Evolutionary conservation across 2,888 invertebrate species (phyloP).

Genomic region (Sympetrum striolatum): DNA sequence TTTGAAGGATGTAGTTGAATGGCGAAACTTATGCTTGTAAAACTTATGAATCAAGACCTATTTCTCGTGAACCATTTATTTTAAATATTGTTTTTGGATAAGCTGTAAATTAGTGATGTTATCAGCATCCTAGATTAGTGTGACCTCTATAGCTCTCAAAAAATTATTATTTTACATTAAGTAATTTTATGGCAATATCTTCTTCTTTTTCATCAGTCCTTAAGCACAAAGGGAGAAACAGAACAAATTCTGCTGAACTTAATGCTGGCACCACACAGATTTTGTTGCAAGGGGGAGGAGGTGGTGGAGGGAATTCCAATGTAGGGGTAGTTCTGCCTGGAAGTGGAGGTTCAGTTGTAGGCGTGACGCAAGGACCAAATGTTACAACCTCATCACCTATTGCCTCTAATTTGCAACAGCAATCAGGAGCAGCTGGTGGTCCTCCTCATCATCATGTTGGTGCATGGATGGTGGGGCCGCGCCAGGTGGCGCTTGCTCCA

Average conservation of each 20-base stretch:
- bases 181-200: background rate
- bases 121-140: too few relatives aligned
- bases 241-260: conserved; percentile 48
- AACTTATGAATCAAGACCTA: background rate
- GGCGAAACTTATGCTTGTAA: too few relatives aligned
- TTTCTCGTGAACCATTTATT: too few relatives aligned
- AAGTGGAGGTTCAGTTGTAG: background rate
- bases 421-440: conserved; percentile 52
- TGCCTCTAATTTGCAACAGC: conserved; percentile 46
- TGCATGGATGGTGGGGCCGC: conserved; percentile 56
- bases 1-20: too few relatives aligned
- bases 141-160: too few relatives aligned
- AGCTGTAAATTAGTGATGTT: too few relatives aligned
- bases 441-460: conserved; percentile 55
- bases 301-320: conserved; percentile 46
- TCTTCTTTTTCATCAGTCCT: conserved; percentile 50
- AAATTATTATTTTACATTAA: background rate
- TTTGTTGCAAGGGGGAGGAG: background rate
- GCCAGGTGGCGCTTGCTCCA: conserved; percentile 62
- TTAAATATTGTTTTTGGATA: too few relatives aligned
- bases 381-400: conserved; percentile 45
- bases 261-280: conserved; percentile 46
- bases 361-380: conserved; percentile 44
- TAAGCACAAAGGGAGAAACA: conserved; percentile 54
- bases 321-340: conserved; percentile 46